A percentile compares a stretch with the other conserved stretches of the same genome.
Conservation (phyloP, 2,113 vertebrate species). For the Eleginops maclovinus region DNA sequence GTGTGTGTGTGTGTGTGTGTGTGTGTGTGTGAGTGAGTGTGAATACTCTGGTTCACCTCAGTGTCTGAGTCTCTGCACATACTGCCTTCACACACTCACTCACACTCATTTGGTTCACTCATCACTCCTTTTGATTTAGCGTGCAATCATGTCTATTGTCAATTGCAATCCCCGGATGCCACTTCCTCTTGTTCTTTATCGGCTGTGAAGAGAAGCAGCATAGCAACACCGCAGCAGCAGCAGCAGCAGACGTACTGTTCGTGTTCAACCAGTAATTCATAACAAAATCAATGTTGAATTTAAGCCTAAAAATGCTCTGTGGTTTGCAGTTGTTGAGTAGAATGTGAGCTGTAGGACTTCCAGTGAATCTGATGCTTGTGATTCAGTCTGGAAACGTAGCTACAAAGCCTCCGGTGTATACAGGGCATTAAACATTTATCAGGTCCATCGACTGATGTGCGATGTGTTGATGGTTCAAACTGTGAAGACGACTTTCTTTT, state of each 20-base stretch:
- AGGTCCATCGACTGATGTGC: background rate
- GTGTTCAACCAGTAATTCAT: background rate
- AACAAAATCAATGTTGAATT: background rate
- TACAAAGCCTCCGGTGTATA: background rate
- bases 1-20: background rate
- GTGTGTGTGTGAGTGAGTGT: background rate
- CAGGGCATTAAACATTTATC: background rate
- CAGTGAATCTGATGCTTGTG: background rate
- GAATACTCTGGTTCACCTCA: background rate
- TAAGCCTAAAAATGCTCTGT: background rate
- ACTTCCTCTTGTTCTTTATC: background rate
- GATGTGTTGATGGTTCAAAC: background rate
- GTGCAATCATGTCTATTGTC: background rate
- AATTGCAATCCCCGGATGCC: background rate
- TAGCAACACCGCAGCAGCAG: background rate
- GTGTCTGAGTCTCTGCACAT: background rate
- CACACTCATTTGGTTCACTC: too few species aligned
- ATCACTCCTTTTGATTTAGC: background rate
- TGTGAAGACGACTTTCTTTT: background rate
- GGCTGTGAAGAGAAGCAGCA: background rate
- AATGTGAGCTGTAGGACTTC: too few species aligned
- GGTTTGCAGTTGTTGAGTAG: background rate
- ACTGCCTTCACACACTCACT: background rate
- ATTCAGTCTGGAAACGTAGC: background rate
- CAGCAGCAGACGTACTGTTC: too few species aligned